Evolutionary conservation across 2,797 vertebrate species (phyloP), one percentile per base, ranked within the genome.

Genomic region (Acestrorhynchus altus): DNA sequence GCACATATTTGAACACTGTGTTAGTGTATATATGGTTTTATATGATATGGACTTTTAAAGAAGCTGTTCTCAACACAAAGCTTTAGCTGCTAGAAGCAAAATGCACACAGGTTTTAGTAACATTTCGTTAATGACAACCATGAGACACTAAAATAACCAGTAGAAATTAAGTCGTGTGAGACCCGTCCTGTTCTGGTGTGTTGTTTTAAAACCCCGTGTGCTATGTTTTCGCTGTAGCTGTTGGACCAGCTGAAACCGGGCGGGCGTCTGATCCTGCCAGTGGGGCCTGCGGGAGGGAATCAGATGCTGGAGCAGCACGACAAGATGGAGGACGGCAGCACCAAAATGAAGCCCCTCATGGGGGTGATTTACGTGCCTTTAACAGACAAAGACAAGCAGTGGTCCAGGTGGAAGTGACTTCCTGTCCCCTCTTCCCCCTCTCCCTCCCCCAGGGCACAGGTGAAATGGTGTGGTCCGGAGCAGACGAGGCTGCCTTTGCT

Each of bases 321-420:
- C 91, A 99, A 99, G 88, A 83, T 98, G 92, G 96, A 97, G 87
- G 98, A 99, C 56, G 98, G 98, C 94, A 98, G 96, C 92, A 96
- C 94, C 93, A 98, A 96, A 92, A 98, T 96, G 97, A 99, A 99
- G 84, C 94, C 96, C 91, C 92, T 99, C 92, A 99, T 99, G 98
- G 98, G 98, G 91, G 98, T 99, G 94, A 99, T 99, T 92, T 99
- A 99, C 90, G 98, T 99, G 98, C 98, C 98, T 98, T 98, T 99
- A 96, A 99, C 98, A 96, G 98, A 99, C 94, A 97, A 92, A 96
- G 97, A 98, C 83, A 98, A 98, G 96, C 98, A 99, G 92, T 99
- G 97, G 96, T 97, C 96, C 95, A 99, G 96, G 97, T 99, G 98
- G 98, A 98, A 99, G 96, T 99, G 96, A 99, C 94, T 98, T 97